Conservation (phyloP, 2,888 invertebrate genomes). For the Apocheima hispidaria region DNA sequence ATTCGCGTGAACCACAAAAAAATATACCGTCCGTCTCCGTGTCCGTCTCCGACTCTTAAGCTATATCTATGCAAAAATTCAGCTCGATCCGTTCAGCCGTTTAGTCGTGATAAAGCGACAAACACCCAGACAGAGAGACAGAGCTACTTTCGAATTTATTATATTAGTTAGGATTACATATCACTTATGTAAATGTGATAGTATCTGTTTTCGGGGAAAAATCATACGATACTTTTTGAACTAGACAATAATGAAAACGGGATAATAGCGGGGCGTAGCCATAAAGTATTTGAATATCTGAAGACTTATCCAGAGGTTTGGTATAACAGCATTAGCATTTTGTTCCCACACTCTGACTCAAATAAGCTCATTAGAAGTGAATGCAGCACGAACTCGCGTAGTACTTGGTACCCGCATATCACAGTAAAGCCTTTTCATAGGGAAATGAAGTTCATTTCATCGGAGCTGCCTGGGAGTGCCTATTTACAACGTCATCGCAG, state of each 20-base stretch:
- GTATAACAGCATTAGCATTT: slow-evolving; percentile 4
- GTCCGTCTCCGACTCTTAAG: no score
- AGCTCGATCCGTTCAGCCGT: no score
- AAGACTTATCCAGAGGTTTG: neutral
- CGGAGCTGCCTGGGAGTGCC: slow-evolving; percentile 20
- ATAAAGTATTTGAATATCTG: neutral
- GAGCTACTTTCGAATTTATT: no score
- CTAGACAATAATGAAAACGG: neutral
- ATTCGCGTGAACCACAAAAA: no score
- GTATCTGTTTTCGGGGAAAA: no score
- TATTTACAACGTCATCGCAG: slow-evolving; percentile 14
- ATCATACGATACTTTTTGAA: neutral
- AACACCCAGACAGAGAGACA: no score
- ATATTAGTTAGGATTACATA: no score
- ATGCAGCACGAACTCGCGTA: slow-evolving; percentile 5
- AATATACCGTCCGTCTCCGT: no score
- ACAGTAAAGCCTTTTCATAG: slow-evolving; percentile 19
- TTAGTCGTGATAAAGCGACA: no score
- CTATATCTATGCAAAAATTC: no score
- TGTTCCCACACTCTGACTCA: slow-evolving; percentile 9
- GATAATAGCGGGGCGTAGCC: neutral
- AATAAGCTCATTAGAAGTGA: slow-evolving; percentile 13
- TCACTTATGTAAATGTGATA: no score
- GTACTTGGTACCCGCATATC: neutral
- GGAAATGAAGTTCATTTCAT: slow-evolving; percentile 22